Evolutionary conservation across 2,113 vertebrate species (phyloP), one percentile per base, ranked within the genome.

Genomic region (Periophthalmodon schlosseri): DNA sequence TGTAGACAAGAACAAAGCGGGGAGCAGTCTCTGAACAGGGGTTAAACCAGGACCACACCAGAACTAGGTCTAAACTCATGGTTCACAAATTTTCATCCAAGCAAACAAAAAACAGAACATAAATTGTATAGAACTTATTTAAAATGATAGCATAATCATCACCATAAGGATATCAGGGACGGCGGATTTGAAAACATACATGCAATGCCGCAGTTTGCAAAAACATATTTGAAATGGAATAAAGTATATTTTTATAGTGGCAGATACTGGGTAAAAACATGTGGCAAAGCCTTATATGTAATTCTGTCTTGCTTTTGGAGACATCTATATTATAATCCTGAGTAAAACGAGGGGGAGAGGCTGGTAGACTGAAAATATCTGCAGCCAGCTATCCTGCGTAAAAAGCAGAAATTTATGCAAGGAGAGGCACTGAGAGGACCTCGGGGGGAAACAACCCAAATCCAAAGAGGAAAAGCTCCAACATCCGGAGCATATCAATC

Each of bases 381-480:
- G 20, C 8, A n/a, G 34, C 36, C 8, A n/a, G 34, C 36, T 36
- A 20, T 61, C 21, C 15, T 24, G n/a, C 16, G 66, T 68, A 46
- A 39, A 28, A 72, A 65, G 34, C 36, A 28, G 11, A 72, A 65
- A 24, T 69, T 52, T 39, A 77, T 74, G 52, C 74, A 70, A 47
- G 52, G 24, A 34, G 68, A 67, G 44, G 44, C 4, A 58, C 33
- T 14, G 28, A 16, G 14, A 61, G 44, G 24, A 65, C 50, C 65
- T 58, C 66, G 47, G 66, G 39, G 57, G 44, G 34, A 0, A 69
- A 69, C 46, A 68, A 56, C 20, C 50, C 64, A 56, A 36, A 69
- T 49, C 56, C 74, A 65, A 64, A 24, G 23, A 76, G 16, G 36
- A 72, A 33, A 49, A 80, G 57, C 64, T 47, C 21, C 24, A 69